Percentiles rank a stretch among this genome's conserved stretches.
Evolutionary conservation across 1,140 invertebrate genomes (phyloP).

Genomic region (Lasaia peninsularis): DNA sequence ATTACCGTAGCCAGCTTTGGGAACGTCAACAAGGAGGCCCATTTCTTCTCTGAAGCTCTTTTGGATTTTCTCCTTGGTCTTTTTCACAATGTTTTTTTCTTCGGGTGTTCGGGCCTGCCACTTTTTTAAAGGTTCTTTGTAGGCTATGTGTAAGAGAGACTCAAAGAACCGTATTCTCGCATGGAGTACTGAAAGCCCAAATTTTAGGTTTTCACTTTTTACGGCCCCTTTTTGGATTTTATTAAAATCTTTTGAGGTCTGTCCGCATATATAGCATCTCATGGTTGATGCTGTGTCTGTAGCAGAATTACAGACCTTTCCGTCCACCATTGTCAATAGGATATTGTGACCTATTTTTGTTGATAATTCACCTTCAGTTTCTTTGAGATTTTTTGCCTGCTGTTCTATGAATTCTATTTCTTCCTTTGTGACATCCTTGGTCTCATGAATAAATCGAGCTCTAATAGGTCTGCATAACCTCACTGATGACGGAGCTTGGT

Average conservation of each 20-base stretch:
- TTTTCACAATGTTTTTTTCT: slow-evolving; percentile 13
- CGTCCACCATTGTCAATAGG: slow-evolving; percentile 44
- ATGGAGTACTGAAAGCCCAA: slow-evolving; percentile 53
- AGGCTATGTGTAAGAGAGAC: not conserved
- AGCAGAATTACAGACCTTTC: slow-evolving; percentile 33
- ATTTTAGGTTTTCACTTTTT: slow-evolving; percentile 26
- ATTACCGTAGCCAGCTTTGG: slow-evolving; percentile 34
- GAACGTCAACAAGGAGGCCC: slow-evolving; percentile 36
- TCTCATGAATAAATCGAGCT: not conserved
- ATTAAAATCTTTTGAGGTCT: slow-evolving; percentile 51
- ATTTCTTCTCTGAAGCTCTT: slow-evolving; percentile 29
- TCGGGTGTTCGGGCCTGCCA: not conserved
- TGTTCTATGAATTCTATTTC: not conserved
- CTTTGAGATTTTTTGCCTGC: not conserved
- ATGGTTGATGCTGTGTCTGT: not conserved
- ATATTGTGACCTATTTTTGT: too few species aligned
- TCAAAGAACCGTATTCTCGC: slow-evolving; percentile 39
- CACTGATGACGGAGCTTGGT: slow-evolving; percentile 38
- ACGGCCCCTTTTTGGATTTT: slow-evolving; percentile 29
- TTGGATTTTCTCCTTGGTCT: slow-evolving; percentile 29
- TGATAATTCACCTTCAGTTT: not conserved
- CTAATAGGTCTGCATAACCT: slow-evolving; percentile 27
- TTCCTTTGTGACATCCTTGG: not conserved
- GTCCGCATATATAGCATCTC: slow-evolving; percentile 51
- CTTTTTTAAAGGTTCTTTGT: slow-evolving; percentile 12